Percentiles rank a stretch among this genome's conserved stretches.
Conservation (phyloP, 2,797 vertebrate genomes). For the Pseudochirops cupreus region DNA sequence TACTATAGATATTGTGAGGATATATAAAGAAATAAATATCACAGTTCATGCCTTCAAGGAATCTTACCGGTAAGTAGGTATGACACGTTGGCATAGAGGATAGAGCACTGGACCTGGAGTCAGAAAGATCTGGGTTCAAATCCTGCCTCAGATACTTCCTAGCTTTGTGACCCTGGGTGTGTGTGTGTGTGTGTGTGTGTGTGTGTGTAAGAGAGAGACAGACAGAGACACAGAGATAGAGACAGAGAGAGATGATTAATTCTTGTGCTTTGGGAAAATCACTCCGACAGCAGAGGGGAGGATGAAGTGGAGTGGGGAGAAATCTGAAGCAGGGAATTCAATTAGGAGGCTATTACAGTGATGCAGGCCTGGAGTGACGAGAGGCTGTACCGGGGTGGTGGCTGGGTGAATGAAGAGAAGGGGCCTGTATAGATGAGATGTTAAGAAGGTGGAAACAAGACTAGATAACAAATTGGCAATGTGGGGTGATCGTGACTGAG, state of each 20-base stretch:
- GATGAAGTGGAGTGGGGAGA: background rate
- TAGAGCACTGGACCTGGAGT: background rate
- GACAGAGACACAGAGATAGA: background rate
- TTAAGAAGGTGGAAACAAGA: background rate
- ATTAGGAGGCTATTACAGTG: background rate
- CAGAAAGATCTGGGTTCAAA: background rate
- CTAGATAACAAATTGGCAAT: background rate
- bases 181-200: too few species aligned
- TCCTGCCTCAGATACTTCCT: background rate
- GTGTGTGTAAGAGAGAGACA: too few species aligned
- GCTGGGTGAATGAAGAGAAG: background rate
- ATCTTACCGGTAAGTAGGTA: background rate
- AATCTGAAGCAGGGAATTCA: background rate
- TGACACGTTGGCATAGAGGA: background rate
- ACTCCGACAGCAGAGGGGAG: background rate
- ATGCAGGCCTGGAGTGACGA: background rate
- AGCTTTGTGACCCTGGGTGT: background rate
- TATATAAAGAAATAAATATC: background rate
- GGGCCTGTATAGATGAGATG: background rate
- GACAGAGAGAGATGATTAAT: background rate
- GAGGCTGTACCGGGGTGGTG: background rate
- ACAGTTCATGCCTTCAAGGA: background rate
- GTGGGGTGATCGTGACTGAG: background rate
- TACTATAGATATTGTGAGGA: background rate
- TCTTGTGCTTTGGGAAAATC: background rate